phyloP scores from a whole-genome alignment of 1,140 invertebrate genomes.

The Alviniconcha marisindica region DNA sequence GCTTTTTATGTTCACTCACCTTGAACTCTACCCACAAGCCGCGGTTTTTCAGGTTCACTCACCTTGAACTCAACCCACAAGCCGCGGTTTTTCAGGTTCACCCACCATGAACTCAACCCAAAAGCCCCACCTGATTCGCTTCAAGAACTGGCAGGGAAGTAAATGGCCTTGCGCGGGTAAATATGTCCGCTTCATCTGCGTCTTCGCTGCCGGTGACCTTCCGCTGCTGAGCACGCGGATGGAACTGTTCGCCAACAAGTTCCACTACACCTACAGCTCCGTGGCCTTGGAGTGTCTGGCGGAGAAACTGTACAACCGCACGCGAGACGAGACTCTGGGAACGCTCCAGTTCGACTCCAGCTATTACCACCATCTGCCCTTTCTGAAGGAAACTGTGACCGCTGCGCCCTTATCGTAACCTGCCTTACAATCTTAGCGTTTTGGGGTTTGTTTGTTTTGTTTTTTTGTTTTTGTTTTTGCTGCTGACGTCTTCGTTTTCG shows the following conservation, averaged over 20 bases:
- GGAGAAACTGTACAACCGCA: conserved; percentile 57
- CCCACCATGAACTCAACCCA: too few species aligned
- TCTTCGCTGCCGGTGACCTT: conserved; percentile 45
- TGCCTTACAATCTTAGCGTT: too few species aligned
- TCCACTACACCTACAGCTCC: conserved; percentile 61
- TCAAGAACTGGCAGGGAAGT: conserved; percentile 43
- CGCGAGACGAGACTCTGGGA: conserved; percentile 51
- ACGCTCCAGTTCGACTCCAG: neutral
- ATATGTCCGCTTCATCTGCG: conserved; percentile 23
- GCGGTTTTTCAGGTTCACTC: conserved; percentile 46
- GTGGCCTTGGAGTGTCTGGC: conserved; percentile 67
- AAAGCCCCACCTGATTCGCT: conserved; percentile 44
- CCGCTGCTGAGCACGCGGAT: conserved; percentile 44
- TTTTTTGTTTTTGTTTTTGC: too few species aligned
- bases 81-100: conserved; percentile 47
- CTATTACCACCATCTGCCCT: neutral
- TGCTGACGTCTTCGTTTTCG: too few species aligned
- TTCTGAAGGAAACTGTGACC: neutral
- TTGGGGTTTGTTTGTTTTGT: too few species aligned
- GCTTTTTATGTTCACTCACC: neutral
- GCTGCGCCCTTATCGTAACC: too few species aligned
- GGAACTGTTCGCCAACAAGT: conserved; percentile 73
- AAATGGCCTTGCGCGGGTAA: conserved; percentile 20
- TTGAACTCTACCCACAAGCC: neutral
- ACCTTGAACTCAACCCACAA: too few species aligned